Evolutionary conservation across 2,113 vertebrate genomes (phyloP), one percentile per base, ranked within the genome.

Genomic region (Myiozetetes cayanensis): DNA sequence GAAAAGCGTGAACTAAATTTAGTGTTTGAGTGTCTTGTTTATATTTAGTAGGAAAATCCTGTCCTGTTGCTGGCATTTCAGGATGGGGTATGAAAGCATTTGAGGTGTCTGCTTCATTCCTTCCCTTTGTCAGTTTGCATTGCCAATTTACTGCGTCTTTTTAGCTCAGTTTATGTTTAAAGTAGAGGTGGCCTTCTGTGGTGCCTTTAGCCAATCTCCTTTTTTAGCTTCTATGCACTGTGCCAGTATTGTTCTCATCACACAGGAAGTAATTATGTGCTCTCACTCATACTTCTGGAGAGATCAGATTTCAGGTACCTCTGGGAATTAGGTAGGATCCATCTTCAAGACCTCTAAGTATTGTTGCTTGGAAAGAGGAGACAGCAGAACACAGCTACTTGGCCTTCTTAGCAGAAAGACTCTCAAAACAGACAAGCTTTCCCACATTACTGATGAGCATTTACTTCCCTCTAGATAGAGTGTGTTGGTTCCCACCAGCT

Each of bases 351-450:
- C n/a, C 10, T 53, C 11, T 22, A 28, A 62, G 55, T 53, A 13
- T 22, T 63, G 3, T 55, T 71, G 11, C 22, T 55, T 37, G 41
- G 30, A 35, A 76, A 79, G 15, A 63, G 31, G 25, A 53, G 31
- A 14, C 22, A 22, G 27, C 37, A 61, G 78, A 86, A 81, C 43
- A 4, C 3, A 9, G n/a, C 9, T 3, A 33, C 1, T 2, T 31
- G 74, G n/a, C 53, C 79, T 81, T 81, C 89, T 56, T 6, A 87
- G 35, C 52, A 84, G 72, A 85, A 83, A n/a, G 73, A 33, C 41
- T 93, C 82, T 95, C 72, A 74, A 88, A 92, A 19, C 27, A 31
- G 19, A 0, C 41, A 78, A 8, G 27, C 75, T 75, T 71, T 89
- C 15, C 20, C 77, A 56, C 28, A 13, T 80, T 28, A 18, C 35